Evolutionary conservation across 2,113 vertebrate species (phyloP).

Genomic region (Triplophysa tibetana): DNA sequence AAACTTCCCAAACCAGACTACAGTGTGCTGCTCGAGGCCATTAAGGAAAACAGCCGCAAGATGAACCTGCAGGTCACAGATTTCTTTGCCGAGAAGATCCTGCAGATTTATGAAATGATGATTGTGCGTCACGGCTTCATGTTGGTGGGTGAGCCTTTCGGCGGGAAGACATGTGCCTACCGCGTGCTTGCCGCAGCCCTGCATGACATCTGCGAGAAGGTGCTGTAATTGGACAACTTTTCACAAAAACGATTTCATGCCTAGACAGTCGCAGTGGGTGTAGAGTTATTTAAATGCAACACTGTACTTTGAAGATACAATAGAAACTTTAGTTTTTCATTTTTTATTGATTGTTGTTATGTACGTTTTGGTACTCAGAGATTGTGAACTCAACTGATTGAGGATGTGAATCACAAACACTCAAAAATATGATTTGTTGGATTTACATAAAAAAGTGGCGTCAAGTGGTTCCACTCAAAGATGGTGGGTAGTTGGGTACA

Average conservation of each 20-base stretch:
- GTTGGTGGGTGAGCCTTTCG: slow-evolving; percentile 90
- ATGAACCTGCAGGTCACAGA: slow-evolving; percentile 89
- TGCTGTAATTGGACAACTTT: slow-evolving; percentile 47
- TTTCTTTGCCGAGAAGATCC: slow-evolving; percentile 85
- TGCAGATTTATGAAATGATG: slow-evolving; percentile 94
- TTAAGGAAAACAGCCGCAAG: slow-evolving; percentile 76
- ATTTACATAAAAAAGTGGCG: no score
- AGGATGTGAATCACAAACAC: slow-evolving; percentile 2
- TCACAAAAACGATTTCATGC: not conserved
- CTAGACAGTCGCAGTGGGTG: slow-evolving; percentile 15
- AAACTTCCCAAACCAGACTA: slow-evolving; percentile 87
- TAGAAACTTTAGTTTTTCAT: slow-evolving; percentile 2
- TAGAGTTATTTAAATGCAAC: not conserved
- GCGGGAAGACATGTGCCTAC: slow-evolving; percentile 88
- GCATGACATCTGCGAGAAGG: slow-evolving; percentile 81
- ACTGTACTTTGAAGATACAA: not conserved
- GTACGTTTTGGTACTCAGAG: not conserved
- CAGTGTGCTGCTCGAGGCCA: slow-evolving; percentile 77
- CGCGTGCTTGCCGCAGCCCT: slow-evolving; percentile 82
- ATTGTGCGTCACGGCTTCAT: slow-evolving; percentile 91
- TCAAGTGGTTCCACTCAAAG: no score
- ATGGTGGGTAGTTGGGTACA: no score
- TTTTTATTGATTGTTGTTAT: not conserved
- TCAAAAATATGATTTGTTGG: no score
- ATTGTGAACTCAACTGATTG: not conserved